These are phyloP conservation scores for Acronicta alni DNA, from an alignment of 2,888 invertebrate genomes.

Conservation along the genomic window DNA sequence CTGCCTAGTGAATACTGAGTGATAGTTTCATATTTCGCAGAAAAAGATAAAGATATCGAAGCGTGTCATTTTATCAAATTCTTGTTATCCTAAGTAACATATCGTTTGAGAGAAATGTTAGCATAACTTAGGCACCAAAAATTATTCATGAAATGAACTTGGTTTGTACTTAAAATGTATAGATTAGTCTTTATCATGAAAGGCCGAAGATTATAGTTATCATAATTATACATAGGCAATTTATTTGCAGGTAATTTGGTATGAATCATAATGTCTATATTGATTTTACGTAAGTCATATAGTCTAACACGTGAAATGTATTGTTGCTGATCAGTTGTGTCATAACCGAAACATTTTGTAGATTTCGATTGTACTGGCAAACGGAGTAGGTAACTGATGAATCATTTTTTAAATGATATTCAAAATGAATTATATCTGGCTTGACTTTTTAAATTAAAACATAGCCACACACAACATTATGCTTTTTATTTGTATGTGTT, in stretches of 20 bases:
- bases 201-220: conserved; percentile 1
- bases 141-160: background rate
- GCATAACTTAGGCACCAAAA: too few relatives aligned
- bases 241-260: background rate
- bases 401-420: too few relatives aligned
- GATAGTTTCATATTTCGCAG: conserved; percentile 38
- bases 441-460: too few relatives aligned
- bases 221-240: background rate
- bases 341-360: background rate
- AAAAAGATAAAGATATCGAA: conserved; percentile 21
- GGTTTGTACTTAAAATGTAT: conserved; percentile 3
- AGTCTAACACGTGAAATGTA: background rate
- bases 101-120: too few relatives aligned
- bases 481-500: too few relatives aligned
- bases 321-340: background rate
- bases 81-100: background rate
- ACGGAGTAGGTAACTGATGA: too few relatives aligned
- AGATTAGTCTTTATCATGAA: conserved; percentile 12
- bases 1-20: conserved; percentile 42
- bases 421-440: too few relatives aligned
- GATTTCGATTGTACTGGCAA: background rate
- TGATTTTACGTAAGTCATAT: background rate
- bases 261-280: background rate
- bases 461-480: too few relatives aligned
- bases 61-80: conserved; percentile 19